Evolutionary conservation across 2,113 vertebrate genomes (phyloP).

Genomic region (Menidia beryllina): DNA sequence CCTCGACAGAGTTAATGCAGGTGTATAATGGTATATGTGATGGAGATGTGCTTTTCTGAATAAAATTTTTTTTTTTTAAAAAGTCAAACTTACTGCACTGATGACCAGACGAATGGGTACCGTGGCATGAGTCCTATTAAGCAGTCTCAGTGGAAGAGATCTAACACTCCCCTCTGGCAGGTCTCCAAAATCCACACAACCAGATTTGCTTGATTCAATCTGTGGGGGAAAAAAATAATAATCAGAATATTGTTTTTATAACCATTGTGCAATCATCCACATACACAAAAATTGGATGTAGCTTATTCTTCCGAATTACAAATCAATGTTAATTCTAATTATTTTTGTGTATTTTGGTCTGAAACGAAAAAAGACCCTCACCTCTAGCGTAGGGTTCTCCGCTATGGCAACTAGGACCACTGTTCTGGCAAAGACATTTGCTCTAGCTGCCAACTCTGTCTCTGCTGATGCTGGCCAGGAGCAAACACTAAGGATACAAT

Average conservation of each 20-base stretch:
- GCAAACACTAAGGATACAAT: conserved; percentile 88
- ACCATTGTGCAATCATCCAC: background rate
- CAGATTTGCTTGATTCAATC: conserved; percentile 85
- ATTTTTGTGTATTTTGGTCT: background rate
- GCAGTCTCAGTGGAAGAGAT: conserved; percentile 89
- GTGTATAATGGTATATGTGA: no score
- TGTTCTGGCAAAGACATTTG: conserved; percentile 87
- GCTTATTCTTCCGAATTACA: no score
- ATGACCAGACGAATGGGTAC: conserved; percentile 93
- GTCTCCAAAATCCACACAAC: conserved; percentile 92
- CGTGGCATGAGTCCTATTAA: conserved; percentile 89
- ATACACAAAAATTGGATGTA: no score
- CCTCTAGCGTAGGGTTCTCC: conserved; percentile 90
- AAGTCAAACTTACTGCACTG: conserved; percentile 90
- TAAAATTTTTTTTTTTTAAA: no score
- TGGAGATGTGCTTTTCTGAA: no score
- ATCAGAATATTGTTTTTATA: background rate
- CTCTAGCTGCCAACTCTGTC: conserved; percentile 81
- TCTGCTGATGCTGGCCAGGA: conserved; percentile 93
- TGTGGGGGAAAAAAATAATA: conserved; percentile 60
- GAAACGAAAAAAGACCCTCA: conserved; percentile 57
- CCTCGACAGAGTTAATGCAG: no score
- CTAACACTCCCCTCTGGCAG: conserved; percentile 87
- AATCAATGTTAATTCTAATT: no score
- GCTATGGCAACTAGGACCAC: conserved; percentile 90